Evolutionary conservation across 2,797 vertebrate species (phyloP), one percentile per base, ranked within the genome.

Genomic region (Pipistrellus kuhlii): DNA sequence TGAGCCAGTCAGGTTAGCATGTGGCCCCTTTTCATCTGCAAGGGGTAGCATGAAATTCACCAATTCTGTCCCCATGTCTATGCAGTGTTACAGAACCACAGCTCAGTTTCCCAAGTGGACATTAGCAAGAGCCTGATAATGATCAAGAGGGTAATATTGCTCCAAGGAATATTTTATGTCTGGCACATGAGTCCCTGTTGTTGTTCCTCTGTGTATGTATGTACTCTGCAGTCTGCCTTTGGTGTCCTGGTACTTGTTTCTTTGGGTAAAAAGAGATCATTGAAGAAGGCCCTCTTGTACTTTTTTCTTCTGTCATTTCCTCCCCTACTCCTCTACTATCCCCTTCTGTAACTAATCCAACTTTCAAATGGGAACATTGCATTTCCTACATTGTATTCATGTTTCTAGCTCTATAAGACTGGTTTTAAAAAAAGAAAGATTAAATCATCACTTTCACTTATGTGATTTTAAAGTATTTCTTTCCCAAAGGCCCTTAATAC

Each of bases 401-500:
- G 15, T 46, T 75, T 90, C 18, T 84, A 14, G 17, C 25, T 75
- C 21, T 89, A 46, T 25, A 83, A 81, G 21, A 59, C 12, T 41
- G 46, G 3, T 80, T 44, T 44, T 44, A 4, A 83, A 62, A 59
- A 72, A 14, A 12, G 2, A 48, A 48, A 66, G 11, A 78, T 71
- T 71, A 30, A 35, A 10, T 8, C 27, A 53, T 85, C 9, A 15
- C 12, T 64, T 75, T 71, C 10, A 38, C 21, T 75, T 92, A 15
- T 1, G 66, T 62, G 17, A 68, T 64, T 77, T 73, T 86, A 77
- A 30, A 68, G 10, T 44, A 78, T 75, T 95, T 66, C 46, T 86
- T 96, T 92, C n/a, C 62, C 55, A 81, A 48, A 92, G 30, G 17
- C 4, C 46, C 32, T 89, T 75, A 88, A 57, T 68, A 76, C 10